Percentiles rank a stretch among this genome's conserved stretches.
phyloP scores from a whole-genome alignment of 2,888 invertebrate species.

The Archips xylosteana region DNA sequence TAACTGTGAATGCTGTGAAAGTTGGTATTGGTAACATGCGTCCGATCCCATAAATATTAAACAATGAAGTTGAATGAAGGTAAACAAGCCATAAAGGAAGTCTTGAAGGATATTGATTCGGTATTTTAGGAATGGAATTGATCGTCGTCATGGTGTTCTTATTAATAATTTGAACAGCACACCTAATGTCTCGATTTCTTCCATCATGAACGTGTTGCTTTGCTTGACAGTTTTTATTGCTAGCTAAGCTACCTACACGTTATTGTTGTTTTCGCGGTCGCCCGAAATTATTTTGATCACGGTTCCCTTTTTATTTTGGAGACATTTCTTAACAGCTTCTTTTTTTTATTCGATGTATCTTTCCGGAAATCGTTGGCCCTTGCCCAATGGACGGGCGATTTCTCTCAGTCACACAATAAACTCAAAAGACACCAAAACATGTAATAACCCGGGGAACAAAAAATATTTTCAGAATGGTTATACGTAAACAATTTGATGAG shows the following conservation, averaged over 20 bases:
- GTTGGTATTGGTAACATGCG: not conserved
- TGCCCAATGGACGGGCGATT: conserved; percentile 9
- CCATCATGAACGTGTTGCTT: not conserved
- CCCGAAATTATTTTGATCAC: not conserved
- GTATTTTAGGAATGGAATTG: conserved; percentile 33
- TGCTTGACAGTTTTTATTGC: not conserved
- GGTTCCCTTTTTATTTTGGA: conserved; percentile 7
- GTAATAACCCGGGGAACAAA: not conserved
- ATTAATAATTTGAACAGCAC: conserved; percentile 28
- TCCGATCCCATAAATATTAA: not conserved
- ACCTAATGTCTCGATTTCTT: conserved; percentile 5
- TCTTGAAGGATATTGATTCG: conserved; percentile 33
- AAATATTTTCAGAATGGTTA: not conserved
- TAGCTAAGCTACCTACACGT: not conserved
- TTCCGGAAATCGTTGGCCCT: conserved; percentile 22
- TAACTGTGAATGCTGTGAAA: not conserved
- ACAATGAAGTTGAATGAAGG: conserved; percentile 3
- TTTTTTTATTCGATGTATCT: conserved; percentile 6
- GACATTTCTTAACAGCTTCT: not conserved
- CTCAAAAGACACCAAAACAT: not conserved
- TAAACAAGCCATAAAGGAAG: conserved; percentile 24
- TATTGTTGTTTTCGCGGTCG: conserved; percentile 4
- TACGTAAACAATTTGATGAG: not conserved
- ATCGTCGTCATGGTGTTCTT: conserved; percentile 17
- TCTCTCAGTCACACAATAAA: conserved; percentile 13